Evolutionary conservation across 2,888 invertebrate species (phyloP), one percentile per base, ranked within the genome.

Genomic region (Lepidocyrtinus sp.): DNA sequence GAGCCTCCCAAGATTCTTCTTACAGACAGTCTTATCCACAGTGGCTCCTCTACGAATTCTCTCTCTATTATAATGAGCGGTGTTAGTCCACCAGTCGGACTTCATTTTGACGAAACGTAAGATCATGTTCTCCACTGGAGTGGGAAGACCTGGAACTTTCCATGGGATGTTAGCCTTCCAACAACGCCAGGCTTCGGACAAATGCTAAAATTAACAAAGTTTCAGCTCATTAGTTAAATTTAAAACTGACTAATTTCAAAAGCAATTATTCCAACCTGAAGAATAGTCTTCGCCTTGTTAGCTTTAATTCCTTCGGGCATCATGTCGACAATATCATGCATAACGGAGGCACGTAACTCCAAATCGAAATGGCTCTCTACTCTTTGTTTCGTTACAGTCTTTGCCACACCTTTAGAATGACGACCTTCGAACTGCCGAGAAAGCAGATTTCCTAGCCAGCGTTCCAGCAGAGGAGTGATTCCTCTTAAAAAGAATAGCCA

Each of bases 1-100:
- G 68, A 99, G 91, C n/a, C 99, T 92, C 0, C 99, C 99, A 85
- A 99, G 92, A 90, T 99, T 99, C 91, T 99, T 99, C 90, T 99
- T 99, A 89, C 99, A 99, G 0, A 99, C 99, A 0, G 99, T 99
- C 89, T 99, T 99, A 89, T 99, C 99, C 17, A 99, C 99, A 0
- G 99, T 99, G 68, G 99, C 99, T n/a, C 99, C 99, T 87, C 99
- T 93, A 1, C 99, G 93, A 85, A 99, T 99, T 87, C 99, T 92
- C 90, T 99, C 99, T 59, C 99, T 92, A 90, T 99, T 99, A 90
- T 99, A 99, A 89, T 99, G 99, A 0, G 99, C 99, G 0, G 99
- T 99, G 89, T 99, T 99, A 0, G 99, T 99, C 99, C 99, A 99
- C 99, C 99, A 99, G 89, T 99, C 99, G 0, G 99, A 99, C 89